These are phyloP conservation scores for Paracanthobrama guichenoti DNA, from an alignment of 2,113 vertebrate species.

Conservation along the genomic window DNA sequence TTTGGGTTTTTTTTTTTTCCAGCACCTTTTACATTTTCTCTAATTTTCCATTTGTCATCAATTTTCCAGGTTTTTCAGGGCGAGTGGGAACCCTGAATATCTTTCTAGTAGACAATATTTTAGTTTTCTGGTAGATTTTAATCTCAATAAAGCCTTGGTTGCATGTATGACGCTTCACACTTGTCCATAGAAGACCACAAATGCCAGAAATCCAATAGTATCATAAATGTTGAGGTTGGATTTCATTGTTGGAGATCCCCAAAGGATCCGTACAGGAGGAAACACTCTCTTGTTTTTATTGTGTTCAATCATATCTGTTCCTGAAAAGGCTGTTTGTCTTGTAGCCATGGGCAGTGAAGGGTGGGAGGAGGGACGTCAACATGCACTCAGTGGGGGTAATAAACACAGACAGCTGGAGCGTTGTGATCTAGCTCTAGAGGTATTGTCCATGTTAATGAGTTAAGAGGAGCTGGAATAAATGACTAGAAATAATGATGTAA, in stretches of 20 bases:
- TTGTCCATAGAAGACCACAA: background rate
- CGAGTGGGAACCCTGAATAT: too few species aligned
- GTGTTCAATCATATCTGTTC: slow-evolving; percentile 47
- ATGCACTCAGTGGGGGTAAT: slow-evolving; percentile 48
- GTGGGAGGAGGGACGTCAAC: slow-evolving; percentile 36
- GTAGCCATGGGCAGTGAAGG: slow-evolving; percentile 40
- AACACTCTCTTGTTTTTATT: slow-evolving; percentile 22
- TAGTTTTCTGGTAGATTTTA: background rate
- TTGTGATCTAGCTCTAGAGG: slow-evolving; percentile 44
- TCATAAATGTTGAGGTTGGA: background rate
- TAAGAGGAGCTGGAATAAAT: slow-evolving; percentile 38
- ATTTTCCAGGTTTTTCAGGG: too few species aligned
- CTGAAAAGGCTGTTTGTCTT: slow-evolving; percentile 30
- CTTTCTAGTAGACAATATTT: background rate
- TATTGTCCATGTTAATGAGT: slow-evolving; percentile 52
- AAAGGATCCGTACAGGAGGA: background rate
- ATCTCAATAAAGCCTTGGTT: background rate
- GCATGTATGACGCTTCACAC: background rate
- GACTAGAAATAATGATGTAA: slow-evolving; percentile 43
- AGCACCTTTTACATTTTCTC: too few species aligned
- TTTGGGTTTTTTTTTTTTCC: too few species aligned
- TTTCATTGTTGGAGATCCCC: background rate
- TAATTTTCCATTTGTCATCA: too few species aligned
- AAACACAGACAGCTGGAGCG: slow-evolving; percentile 52
- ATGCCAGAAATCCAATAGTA: background rate